These are phyloP conservation scores for Scytalopus superciliaris DNA, from an alignment of 2,113 vertebrate genomes.

Conservation along the genomic window DNA sequence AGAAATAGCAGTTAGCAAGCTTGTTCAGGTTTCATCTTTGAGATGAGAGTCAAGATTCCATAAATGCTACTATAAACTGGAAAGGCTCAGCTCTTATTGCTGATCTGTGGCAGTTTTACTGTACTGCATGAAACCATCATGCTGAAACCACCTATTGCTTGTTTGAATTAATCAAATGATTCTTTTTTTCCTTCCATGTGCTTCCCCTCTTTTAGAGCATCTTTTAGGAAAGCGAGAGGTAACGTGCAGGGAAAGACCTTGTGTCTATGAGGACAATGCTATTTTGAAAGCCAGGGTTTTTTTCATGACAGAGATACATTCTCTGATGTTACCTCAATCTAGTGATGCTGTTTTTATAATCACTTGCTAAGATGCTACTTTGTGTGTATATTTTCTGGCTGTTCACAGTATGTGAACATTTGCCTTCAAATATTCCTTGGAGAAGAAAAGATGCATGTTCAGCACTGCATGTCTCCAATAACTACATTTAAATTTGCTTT, in stretches of 20 bases:
- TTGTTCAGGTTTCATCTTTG: conserved; percentile 9
- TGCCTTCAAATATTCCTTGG: not conserved
- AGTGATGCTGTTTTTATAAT: not conserved
- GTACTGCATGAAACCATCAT: not conserved
- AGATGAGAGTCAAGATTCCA: not conserved
- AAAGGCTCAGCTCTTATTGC: not conserved
- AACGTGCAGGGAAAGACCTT: not conserved
- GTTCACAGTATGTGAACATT: not conserved
- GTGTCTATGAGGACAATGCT: not conserved
- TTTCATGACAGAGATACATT: not conserved
- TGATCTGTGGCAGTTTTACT: not conserved
- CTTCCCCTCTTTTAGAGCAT: not conserved
- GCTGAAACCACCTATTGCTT: not conserved
- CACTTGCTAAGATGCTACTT: not conserved
- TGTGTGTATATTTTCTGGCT: not conserved
- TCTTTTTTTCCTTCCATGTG: not conserved
- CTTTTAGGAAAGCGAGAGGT: not conserved
- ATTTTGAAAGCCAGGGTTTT: not conserved
- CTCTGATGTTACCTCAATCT: not conserved
- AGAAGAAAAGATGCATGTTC: not conserved
- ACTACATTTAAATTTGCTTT: not conserved
- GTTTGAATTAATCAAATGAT: not conserved
- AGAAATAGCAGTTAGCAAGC: not conserved
- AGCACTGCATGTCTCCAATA: not conserved
- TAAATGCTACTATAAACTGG: not conserved